Conservation (phyloP, 2,888 invertebrate species). For the Agonopterix heracliana region DNA sequence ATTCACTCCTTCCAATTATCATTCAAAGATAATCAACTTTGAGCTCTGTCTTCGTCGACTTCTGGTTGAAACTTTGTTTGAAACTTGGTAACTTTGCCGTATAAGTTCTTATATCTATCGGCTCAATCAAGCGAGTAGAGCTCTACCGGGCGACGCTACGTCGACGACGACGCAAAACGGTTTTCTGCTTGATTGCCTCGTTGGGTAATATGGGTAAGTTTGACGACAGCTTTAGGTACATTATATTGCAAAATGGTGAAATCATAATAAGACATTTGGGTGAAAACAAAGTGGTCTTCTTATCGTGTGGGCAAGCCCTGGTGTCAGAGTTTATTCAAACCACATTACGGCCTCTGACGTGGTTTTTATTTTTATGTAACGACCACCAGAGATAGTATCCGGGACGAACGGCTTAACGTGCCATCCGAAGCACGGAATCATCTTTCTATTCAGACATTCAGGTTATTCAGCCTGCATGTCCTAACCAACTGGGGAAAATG, state of each 20-base stretch:
- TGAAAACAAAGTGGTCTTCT: too few species aligned
- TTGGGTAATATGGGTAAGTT: neutral
- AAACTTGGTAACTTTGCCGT: neutral
- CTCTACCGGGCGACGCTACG: neutral
- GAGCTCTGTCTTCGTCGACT: neutral
- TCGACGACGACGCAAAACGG: constrained; percentile 1
- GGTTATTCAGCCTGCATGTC: too few species aligned
- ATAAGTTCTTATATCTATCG: neutral
- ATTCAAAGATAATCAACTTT: constrained; percentile 2
- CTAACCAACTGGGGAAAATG: too few species aligned
- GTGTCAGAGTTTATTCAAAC: too few species aligned
- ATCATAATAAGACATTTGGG: too few species aligned
- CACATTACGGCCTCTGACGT: too few species aligned
- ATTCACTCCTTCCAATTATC: neutral
- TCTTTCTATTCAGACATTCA: too few species aligned
- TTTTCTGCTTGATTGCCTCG: constrained; percentile 1
- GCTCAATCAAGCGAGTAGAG: neutral
- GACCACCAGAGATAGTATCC: too few species aligned
- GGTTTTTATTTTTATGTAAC: too few species aligned
- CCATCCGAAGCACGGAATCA: too few species aligned
- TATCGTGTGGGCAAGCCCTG: too few species aligned
- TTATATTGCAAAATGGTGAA: neutral
- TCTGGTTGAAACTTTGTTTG: neutral
- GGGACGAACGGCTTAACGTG: too few species aligned
- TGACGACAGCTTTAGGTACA: neutral